Evolutionary conservation across 2,113 vertebrate species (phyloP), one percentile per base, ranked within the genome.

Genomic region (Haemorhous mexicanus): DNA sequence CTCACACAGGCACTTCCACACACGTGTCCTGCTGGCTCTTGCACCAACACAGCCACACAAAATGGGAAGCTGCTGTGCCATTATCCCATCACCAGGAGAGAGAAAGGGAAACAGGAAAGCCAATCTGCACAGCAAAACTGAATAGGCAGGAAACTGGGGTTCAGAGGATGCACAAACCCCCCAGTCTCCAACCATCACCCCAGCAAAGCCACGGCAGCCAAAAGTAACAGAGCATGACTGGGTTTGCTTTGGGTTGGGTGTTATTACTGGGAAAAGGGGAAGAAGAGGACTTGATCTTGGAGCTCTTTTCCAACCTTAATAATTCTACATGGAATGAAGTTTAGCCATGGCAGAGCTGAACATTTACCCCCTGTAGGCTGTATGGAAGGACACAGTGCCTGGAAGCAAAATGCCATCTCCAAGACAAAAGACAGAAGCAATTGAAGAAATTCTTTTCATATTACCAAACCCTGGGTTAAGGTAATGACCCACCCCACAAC

Each of bases 11-110:
- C 30, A 7, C 43, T 22, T 11, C 20, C 46, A 56, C 61, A 13
- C 41, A 2, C 16, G 0, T 0, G 2, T 26, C 20, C 43, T 44
- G 23, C 21, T 32, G 46, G 16, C 14, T n/a, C 50, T 2, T 16
- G 35, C 35, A 28, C 49, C 53, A 16, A 4, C 8, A 41, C 19
- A 49, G 28, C n/a, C 61, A 3, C 7, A 6, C 4, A 3, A 19
- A 63, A 28, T 0, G 27, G 52, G 49, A 67, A 52, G 44, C 1
- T 46, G n/a, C 17, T 21, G 8, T 6, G 37, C 46, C 53, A 11
- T 6, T 66, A 21, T 15, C 66, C 59, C 64, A 58, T 10, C 68
- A 11, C 24, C 52, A 13, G 1, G 2, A 11, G 14, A 2, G 21
- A 66, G n/a, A 32, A 41, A 58, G 26, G 17, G 26, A 67, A 74